Percentiles rank a stretch among this genome's conserved stretches.
phyloP scores from a whole-genome alignment of 2,888 invertebrate genomes.

The Microctonus aethiopoides region DNA sequence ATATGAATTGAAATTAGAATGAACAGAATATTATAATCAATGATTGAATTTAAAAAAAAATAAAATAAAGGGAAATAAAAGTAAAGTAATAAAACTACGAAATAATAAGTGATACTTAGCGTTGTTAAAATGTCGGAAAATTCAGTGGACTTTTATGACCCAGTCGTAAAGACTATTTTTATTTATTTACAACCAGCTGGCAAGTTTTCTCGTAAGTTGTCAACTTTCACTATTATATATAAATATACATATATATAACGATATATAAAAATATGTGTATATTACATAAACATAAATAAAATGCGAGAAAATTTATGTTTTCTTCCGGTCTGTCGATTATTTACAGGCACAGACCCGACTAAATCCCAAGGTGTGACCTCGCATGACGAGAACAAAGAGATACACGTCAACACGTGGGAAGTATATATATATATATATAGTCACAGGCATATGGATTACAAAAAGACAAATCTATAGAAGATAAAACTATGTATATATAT shows the following conservation, averaged over 20 bases:
- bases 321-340: slow-evolving; percentile 12
- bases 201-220: slow-evolving; percentile 9
- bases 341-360: background rate
- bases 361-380: slow-evolving; percentile 19
- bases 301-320: background rate
- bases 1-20: background rate
- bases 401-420: slow-evolving; percentile 13
- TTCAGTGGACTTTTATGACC: background rate
- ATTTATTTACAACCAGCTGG: background rate
- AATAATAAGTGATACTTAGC: background rate
- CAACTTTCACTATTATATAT: slow-evolving; percentile 3
- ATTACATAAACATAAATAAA: too few species aligned
- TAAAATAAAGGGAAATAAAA: background rate
- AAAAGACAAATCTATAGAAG: too few species aligned
- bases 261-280: background rate
- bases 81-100: slow-evolving; percentile 5
- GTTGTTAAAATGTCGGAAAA: background rate
- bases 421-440: background rate
- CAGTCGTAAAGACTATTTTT: background rate
- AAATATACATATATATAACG: too few species aligned
- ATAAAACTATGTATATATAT: background rate
- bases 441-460: background rate
- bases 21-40: background rate
- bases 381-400: slow-evolving; percentile 5
- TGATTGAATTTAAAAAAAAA: background rate